Percentiles rank a stretch among this genome's conserved stretches.
Evolutionary conservation across 1,140 invertebrate genomes (phyloP).

Genomic region (Adoxophyes honmai): DNA sequence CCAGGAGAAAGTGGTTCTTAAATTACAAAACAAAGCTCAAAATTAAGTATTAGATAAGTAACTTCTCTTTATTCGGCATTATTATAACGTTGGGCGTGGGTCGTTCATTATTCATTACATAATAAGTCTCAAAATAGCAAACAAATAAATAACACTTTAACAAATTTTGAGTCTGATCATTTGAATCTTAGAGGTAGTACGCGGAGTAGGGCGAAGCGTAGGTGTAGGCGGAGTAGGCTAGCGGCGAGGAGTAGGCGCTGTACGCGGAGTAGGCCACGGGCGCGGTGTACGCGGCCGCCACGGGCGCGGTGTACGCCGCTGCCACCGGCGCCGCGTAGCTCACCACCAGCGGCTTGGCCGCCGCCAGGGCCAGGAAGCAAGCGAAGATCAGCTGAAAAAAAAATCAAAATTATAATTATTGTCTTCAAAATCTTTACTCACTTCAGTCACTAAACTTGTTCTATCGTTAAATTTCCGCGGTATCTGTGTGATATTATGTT

Average conservation of each 20-base stretch:
- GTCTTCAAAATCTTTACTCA: no score
- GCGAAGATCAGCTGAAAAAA: constrained; percentile 73
- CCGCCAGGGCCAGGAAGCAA: constrained; percentile 71
- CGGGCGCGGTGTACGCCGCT: constrained; percentile 53
- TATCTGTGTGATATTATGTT: no score
- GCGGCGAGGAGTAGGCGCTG: constrained; percentile 65
- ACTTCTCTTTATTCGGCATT: background rate
- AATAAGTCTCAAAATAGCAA: background rate
- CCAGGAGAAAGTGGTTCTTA: no score
- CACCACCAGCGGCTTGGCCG: constrained; percentile 71
- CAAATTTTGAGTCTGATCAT: background rate
- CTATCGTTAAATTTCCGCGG: no score
- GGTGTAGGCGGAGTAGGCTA: constrained; percentile 59
- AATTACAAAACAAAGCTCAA: background rate
- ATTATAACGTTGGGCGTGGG: background rate
- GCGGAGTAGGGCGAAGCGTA: constrained; percentile 56
- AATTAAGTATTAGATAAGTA: background rate
- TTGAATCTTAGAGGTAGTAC: constrained; percentile 50
- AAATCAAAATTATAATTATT: constrained; percentile 13
- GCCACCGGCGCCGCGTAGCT: constrained; percentile 54
- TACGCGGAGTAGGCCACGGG: constrained; percentile 68
- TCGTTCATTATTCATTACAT: background rate
- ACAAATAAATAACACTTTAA: constrained; percentile 14
- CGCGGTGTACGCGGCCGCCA: constrained; percentile 58
- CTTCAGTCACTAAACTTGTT: no score